These are phyloP conservation scores for Chydorus sphaericus DNA, from an alignment of 2,888 invertebrate species.

Conservation along the genomic window DNA sequence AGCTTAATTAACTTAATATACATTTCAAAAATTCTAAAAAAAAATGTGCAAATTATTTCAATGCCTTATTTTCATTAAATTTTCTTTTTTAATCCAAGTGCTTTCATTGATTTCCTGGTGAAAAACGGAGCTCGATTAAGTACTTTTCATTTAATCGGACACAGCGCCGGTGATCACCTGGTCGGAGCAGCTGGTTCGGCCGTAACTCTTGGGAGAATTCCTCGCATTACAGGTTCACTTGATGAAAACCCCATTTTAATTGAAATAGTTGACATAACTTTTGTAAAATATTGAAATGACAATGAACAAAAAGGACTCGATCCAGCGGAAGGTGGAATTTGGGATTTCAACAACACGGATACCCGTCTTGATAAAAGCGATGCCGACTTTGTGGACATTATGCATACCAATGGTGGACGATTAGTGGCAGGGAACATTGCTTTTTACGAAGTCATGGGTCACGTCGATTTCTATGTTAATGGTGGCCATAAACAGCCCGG, in stretches of 20 bases:
- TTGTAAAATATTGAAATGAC: not conserved
- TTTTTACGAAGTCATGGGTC: slow-evolving; percentile 42
- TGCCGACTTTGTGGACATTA: slow-evolving; percentile 55
- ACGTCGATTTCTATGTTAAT: slow-evolving; percentile 61
- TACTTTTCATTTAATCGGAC: slow-evolving; percentile 42
- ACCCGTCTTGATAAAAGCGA: slow-evolving; percentile 44
- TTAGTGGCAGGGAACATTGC: slow-evolving; percentile 47
- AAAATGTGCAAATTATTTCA: no score
- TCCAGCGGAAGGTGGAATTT: slow-evolving; percentile 50
- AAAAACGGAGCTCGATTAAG: slow-evolving; percentile 37
- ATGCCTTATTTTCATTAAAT: no score
- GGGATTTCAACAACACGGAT: slow-evolving; percentile 34
- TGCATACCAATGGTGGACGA: slow-evolving; percentile 39
- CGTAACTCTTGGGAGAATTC: slow-evolving; percentile 3
- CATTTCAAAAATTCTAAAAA: no score
- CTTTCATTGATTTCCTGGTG: slow-evolving; percentile 41
- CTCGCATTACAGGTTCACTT: slow-evolving; percentile 14
- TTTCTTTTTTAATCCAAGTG: no score
- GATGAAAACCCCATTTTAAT: not conserved
- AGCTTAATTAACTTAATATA: no score
- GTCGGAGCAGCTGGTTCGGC: slow-evolving; percentile 44
- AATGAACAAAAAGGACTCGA: slow-evolving; percentile 37
- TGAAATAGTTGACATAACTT: not conserved
- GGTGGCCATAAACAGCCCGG: slow-evolving; percentile 49
- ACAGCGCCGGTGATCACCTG: slow-evolving; percentile 47